Conservation (phyloP, 2,113 vertebrate species). For the Sinocyclocheilus grahami region DNA sequence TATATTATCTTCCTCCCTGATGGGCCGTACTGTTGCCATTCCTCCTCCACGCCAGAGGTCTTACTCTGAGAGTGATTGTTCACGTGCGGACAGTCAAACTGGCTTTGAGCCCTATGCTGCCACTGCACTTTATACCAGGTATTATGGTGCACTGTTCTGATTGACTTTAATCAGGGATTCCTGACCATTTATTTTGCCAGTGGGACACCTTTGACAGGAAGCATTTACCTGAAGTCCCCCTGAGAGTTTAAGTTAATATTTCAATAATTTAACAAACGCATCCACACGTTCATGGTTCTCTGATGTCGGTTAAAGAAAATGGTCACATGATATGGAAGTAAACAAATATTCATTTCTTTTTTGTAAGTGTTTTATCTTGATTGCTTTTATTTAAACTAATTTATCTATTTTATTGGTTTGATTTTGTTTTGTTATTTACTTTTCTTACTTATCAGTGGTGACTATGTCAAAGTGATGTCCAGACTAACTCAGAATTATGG, state of each 20-base stretch:
- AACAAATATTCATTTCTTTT: neutral
- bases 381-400: neutral
- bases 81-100: constrained; percentile 63
- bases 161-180: too few species aligned
- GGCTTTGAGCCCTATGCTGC: constrained; percentile 79
- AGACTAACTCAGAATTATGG: too few species aligned
- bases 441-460: too few species aligned
- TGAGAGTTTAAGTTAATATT: neutral
- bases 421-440: too few species aligned
- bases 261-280: too few species aligned
- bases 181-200: neutral
- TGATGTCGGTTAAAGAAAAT: neutral
- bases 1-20: constrained; percentile 83
- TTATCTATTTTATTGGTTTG: too few species aligned
- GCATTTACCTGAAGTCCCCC: too few species aligned
- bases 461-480: too few species aligned
- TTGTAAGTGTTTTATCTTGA: neutral
- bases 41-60: constrained; percentile 80
- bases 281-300: neutral
- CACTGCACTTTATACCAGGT: constrained; percentile 73
- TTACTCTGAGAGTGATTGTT: constrained; percentile 77
- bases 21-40: constrained; percentile 85
- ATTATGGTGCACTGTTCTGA: constrained; percentile 1
- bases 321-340: neutral
- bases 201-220: too few species aligned